phyloP scores from a whole-genome alignment of 2,113 vertebrate species.

The Leucopsar rothschildi region DNA sequence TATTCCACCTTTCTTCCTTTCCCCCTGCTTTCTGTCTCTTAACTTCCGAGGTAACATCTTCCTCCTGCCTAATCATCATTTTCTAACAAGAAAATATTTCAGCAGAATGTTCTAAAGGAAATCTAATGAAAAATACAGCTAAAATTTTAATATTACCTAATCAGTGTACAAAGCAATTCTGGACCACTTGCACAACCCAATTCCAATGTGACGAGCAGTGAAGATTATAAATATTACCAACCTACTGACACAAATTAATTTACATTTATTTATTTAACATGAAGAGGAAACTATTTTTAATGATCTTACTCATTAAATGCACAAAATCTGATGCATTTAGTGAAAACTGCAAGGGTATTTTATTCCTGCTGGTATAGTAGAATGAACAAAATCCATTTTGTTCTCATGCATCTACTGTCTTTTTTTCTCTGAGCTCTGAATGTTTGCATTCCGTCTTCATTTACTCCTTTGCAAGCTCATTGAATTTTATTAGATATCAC shows the following conservation, averaged over 20 bases:
- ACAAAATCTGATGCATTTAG: background rate
- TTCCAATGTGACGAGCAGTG: background rate
- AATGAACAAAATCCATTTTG: background rate
- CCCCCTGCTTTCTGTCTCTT: accelerated
- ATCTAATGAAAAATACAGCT: background rate
- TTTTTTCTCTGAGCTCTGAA: background rate
- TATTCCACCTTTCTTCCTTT: background rate
- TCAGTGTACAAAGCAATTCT: background rate
- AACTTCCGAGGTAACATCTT: background rate
- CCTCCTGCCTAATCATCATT: background rate
- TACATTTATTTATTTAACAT: background rate
- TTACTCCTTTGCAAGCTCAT: background rate
- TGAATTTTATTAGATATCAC: conserved; percentile 23
- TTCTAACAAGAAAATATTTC: background rate
- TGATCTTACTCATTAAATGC: background rate
- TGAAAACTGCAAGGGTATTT: background rate
- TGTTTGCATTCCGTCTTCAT: conserved; percentile 5
- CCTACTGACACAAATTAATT: background rate
- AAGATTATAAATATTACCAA: background rate
- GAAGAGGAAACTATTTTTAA: background rate
- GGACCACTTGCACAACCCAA: background rate
- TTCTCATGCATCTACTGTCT: background rate
- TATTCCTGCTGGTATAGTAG: background rate
- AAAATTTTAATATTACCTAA: background rate
- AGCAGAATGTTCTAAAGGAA: background rate